Conservation (phyloP, 1,140 invertebrate species). For the Drosophila simulans region DNA sequence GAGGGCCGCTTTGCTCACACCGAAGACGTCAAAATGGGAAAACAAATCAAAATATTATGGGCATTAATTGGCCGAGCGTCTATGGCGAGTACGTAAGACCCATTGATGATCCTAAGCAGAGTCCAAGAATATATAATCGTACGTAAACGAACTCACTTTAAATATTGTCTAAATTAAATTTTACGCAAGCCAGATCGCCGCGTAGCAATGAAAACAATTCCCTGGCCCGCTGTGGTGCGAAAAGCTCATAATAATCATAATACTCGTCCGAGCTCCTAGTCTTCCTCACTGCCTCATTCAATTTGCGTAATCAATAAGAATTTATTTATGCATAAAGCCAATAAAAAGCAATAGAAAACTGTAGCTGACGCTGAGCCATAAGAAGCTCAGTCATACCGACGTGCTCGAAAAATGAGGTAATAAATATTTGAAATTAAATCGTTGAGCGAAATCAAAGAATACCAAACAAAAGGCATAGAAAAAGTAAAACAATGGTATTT, state of each 20-base stretch:
- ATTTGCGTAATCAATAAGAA: slow-evolving; percentile 66
- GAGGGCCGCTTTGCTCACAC: slow-evolving; percentile 20
- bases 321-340: slow-evolving; percentile 55
- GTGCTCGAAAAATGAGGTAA: slow-evolving; percentile 44
- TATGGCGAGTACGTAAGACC: slow-evolving; percentile 35
- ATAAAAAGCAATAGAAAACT: slow-evolving; percentile 49
- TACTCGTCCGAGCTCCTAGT: slow-evolving; percentile 7
- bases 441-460: slow-evolving; percentile 46
- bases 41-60: slow-evolving; percentile 55
- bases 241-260: slow-evolving; percentile 56
- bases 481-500: slow-evolving; percentile 8
- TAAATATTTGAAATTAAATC: slow-evolving; percentile 59
- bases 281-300: slow-evolving; percentile 23
- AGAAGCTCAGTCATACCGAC: neutral
- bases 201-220: slow-evolving; percentile 23
- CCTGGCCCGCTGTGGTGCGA: slow-evolving; percentile 17
- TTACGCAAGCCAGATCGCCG: slow-evolving; percentile 35
- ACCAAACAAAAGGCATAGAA: slow-evolving; percentile 22
- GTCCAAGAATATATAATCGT: slow-evolving; percentile 22
- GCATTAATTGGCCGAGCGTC: slow-evolving; percentile 39
- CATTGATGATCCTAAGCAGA: slow-evolving; percentile 56
- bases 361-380: slow-evolving; percentile 17
- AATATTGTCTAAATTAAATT: slow-evolving; percentile 38
- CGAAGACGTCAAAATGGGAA: slow-evolving; percentile 52
- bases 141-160: slow-evolving; percentile 14